Evolutionary conservation across 2,797 vertebrate genomes (phyloP).

Genomic region (Oreochromis mossambicus): DNA sequence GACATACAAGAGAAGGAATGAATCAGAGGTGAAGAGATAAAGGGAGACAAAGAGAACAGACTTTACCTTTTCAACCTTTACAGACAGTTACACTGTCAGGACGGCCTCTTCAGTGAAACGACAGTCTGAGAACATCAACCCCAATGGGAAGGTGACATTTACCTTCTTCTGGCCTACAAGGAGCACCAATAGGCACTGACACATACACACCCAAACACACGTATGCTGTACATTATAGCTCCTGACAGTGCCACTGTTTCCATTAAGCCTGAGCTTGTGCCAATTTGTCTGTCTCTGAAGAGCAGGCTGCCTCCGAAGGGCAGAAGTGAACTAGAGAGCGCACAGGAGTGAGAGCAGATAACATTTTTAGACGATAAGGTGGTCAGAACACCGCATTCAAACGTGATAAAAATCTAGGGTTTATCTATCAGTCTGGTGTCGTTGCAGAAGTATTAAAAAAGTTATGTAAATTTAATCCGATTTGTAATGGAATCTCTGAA

Average conservation of each 20-base stretch:
- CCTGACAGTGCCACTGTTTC: constrained; percentile 8
- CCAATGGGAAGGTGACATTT: constrained; percentile 45
- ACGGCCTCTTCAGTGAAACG: neutral
- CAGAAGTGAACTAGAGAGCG: neutral
- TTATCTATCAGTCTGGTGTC: neutral
- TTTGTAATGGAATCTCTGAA: neutral
- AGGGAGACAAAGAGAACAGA: constrained; percentile 20
- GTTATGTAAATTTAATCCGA: neutral
- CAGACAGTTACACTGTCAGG: constrained; percentile 1
- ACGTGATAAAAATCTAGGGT: neutral
- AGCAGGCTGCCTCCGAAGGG: neutral
- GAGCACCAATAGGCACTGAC: neutral
- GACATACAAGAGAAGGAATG: neutral
- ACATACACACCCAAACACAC: neutral
- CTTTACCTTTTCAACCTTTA: constrained; percentile 10
- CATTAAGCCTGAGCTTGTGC: neutral
- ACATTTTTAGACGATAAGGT: neutral
- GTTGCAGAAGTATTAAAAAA: neutral
- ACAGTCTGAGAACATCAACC: constrained; percentile 4
- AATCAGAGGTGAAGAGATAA: constrained; percentile 30
- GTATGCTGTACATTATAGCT: neutral
- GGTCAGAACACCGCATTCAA: neutral
- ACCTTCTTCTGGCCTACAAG: constrained; percentile 17
- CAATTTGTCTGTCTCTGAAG: neutral
- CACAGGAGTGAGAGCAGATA: neutral